Base-by-base conservation (phyloP, 1,140 invertebrate genomes). In the Gonioctena quinquepunctata region DNA sequence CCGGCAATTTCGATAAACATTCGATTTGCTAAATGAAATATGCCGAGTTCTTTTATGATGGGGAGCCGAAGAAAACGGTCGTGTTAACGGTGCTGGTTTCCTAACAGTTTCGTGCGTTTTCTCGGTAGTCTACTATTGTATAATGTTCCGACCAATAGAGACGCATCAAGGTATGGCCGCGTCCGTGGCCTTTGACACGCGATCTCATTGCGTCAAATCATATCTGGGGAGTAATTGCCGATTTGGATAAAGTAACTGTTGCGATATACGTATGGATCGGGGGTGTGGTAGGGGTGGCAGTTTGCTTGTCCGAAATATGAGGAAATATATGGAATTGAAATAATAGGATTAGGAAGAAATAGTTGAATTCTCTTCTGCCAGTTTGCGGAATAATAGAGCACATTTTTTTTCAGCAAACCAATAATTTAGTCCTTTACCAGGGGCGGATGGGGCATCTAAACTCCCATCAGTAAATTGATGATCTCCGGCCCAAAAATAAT, bases 181-280 rank as follows among this genome's bases (percentile, higher is more conserved):
- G 66, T 61, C 48, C 42, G 42, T 69, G 68, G 61, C 68, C 68
- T 69, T 69, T 69, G 68, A 69, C 68, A 69, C 68, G 68, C 68
- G 68, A 69, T 69, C 61, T 61, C 22, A 69, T 64, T 62, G 57
- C 23, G 57, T 52, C 59, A 50, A 69, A 68, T 68, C 61, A 62
- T 68, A 68, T 26, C 23, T 57, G 18, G n/a, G 65, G 25, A 22
- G 28, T 48, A 68, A 68, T 68, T 68, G 66, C n/a, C 66, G 54
- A 49, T 49, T n/a, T n/a, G n/a, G n/a, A n/a, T 42, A 42, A 42
- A 3, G 33, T 42, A 42, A 11, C 33, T 42, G 16, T 42, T 42
- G 13, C 33, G 33, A 42, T 42, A n/a, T 56, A 25, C 18, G 13
- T 56, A 25, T 22, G 23, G 19, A 3, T n/a, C 8, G 42, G 8